Evolutionary conservation across 1,140 invertebrate genomes (phyloP), one percentile per base, ranked within the genome.

Genomic region (Scylla paramamosain): DNA sequence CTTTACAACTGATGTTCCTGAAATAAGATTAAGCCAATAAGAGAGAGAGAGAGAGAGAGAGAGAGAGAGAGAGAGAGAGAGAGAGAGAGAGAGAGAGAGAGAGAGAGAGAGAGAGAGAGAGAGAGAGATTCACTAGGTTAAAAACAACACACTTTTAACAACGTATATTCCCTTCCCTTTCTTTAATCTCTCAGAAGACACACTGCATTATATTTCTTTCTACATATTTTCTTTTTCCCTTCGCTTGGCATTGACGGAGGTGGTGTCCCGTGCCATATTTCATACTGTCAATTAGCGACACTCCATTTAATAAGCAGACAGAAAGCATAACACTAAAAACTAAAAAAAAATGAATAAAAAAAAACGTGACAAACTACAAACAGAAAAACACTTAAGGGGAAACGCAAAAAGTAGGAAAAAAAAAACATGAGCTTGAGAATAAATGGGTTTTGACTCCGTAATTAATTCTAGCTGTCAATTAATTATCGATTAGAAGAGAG

Each of bases 401-500:
- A 59, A 59, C 10, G 10, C 0, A 12, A 16, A 59, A 59, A n/a
- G n/a, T n/a, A n/a, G n/a, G n/a, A 16, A 59, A 59, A 20, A 59
- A 20, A 20, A 59, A 59, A 59, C 0, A 7, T n/a, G n/a, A 77
- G 67, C 8, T 77, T 77, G 25, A n/a, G 29, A 45, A 45, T 39
- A 92, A 39, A 46, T 92, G 91, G 82, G 52, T 67, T 92, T 92
- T n/a, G 92, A 93, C 82, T 93, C 48, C 25, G 29, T 93, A 84
- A 93, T 93, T 93, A 93, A 86, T 86, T 84, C 29, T 20, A 29
- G 32, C 84, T 59, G 93, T 89, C 93, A 93, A 59, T 88, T 88
- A 88, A 88, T 59, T 89, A 93, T 93, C 92, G 84, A 93, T 93
- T 93, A 86, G 82, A 86, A 89, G 46, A 67, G 46, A 67, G 46